Base-by-base conservation (phyloP, 1,140 invertebrate genomes). In the Drosophila dunni region DNA sequence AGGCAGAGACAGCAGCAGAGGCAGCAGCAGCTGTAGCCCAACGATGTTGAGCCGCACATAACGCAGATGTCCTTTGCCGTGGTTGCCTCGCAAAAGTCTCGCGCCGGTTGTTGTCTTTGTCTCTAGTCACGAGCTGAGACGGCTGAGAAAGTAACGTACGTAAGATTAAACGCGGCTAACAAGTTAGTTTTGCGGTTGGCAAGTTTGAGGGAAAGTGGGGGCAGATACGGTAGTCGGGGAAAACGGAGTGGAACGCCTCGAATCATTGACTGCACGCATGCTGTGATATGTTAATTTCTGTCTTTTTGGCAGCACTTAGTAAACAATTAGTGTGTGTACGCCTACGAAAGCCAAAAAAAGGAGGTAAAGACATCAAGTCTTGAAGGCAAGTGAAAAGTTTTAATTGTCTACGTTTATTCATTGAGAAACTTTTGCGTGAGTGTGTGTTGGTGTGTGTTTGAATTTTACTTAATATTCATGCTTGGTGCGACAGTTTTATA, bases 61-160 rank as follows among this genome's bases (percentile, higher is more conserved):
- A 89, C 84, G 84, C 64, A 89, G 83, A 66, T 89, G 84, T 88
- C 83, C 83, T 89, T 88, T 88, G 84, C 66, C 84, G 84, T 89
- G 84, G 74, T 60, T 77, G 84, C 61, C 68, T 80, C 84, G 74
- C 38, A 42, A 54, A 8, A 29, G 24, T 29, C 24, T 82, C 64
- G 83, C 84, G 83, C 83, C 83, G 83, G 84, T 73, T 56, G 66
- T 69, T 68, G 24, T 29, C 24, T 29, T 29, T 29, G 3, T 29
- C 24, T 29, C 6, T 29, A 29, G 24, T 29, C 24, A 29, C 44
- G 53, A 40, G 46, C 24, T 6, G 7, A 53, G 13, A 34, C n/a
- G 6, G 5, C 11, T 11, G 11, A 29, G 45, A 50, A 38, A 50
- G 24, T 24, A 36, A 68, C 33, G 58, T 58, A 51, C 71, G 64